Evolutionary conservation across 1,140 invertebrate species (phyloP), one percentile per base, ranked within the genome.

Genomic region (Samia ricini): DNA sequence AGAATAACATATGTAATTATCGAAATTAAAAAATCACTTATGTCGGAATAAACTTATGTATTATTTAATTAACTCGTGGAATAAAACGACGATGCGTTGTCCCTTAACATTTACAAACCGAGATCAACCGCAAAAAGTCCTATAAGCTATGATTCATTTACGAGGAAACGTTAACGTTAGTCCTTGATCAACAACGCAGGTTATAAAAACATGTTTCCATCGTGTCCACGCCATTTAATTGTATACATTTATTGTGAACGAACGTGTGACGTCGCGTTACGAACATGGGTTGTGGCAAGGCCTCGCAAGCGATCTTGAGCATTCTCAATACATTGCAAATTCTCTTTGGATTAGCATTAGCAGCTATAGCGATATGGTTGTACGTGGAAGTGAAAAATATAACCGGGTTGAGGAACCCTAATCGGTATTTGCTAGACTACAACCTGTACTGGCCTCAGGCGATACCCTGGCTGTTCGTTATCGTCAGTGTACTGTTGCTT

Each of bases 391-490:
- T 89, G 8, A 64, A 80, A 65, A 73, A 77, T 24, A 70, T 89
- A 55, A 86, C 82, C 2, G 76, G 62, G 8, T 57, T 88, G 18
- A 66, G 86, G 5, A 89, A 89, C 57, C 73, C 72, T 48, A 86
- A 85, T 63, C 85, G 88, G 42, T 88, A 89, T 23, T 52, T 84
- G 2, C 69, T 89, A 56, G 85, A 89, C 50, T 88, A 88, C 74
- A 84, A 77, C 36, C 74, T 89, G 50, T 85, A 86, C 29, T 89
- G 85, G 86, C 86, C 85, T 0, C 85, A 89, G 66, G 85, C 80
- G 0, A 71, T 88, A 7, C 87, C 87, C 0, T 89, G 87, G 87
- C 59, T 89, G 19, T 89, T 89, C 56, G 73, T 89, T 15, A 60
- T 89, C 15, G 72, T 79, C 6, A 75, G 76, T 3, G 26, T 89